phyloP scores from a whole-genome alignment of 1,140 invertebrate species.

The Pectinophora gossypiella region DNA sequence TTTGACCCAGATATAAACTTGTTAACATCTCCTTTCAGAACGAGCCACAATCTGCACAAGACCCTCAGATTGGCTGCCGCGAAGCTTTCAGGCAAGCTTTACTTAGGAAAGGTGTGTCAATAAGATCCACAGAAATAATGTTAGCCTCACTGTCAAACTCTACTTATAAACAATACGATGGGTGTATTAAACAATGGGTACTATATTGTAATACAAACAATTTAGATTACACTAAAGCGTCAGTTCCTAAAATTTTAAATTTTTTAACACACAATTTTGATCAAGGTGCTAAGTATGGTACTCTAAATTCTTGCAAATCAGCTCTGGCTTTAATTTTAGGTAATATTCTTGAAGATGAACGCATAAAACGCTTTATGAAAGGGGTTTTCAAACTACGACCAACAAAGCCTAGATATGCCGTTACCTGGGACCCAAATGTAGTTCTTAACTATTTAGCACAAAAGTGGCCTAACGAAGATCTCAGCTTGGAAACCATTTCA shows the following conservation, averaged over 20 bases:
- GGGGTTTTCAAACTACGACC: slow-evolving; percentile 4
- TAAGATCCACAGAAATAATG: slow-evolving; percentile 12
- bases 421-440: slow-evolving; percentile 3
- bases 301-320: slow-evolving; percentile 5
- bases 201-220: slow-evolving; percentile 9
- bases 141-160: slow-evolving; percentile 8
- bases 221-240: slow-evolving; percentile 4
- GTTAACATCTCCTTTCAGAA: slow-evolving; percentile 16
- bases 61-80: slow-evolving; percentile 12
- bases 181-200: slow-evolving; percentile 9
- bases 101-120: slow-evolving; percentile 4
- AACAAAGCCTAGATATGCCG: slow-evolving; percentile 4
- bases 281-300: slow-evolving; percentile 9
- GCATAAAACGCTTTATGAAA: slow-evolving; percentile 6
- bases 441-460: slow-evolving; percentile 2
- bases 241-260: slow-evolving; percentile 2
- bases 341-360: not conserved
- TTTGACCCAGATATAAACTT: slow-evolving; percentile 10
- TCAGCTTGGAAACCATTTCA: not conserved
- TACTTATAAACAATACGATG: slow-evolving; percentile 15
- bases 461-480: not conserved
- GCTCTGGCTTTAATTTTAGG: not conserved
- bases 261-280: slow-evolving; percentile 13
- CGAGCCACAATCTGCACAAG: slow-evolving; percentile 8
- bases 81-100: slow-evolving; percentile 14